These are phyloP conservation scores for Diachasmimorpha longicaudata DNA, from an alignment of 1,140 invertebrate genomes.

Conservation along the genomic window DNA sequence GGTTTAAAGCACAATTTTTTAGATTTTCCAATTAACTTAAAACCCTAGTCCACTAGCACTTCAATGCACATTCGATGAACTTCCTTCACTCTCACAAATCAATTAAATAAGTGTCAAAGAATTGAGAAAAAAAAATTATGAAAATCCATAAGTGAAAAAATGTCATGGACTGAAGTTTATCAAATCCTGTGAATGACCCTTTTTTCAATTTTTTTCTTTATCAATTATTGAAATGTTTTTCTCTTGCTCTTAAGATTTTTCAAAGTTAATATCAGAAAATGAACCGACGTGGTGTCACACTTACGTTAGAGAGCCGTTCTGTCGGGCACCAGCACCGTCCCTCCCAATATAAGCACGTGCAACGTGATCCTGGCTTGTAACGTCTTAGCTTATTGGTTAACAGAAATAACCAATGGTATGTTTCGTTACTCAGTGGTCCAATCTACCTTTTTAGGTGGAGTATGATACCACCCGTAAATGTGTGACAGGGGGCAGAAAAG, in stretches of 20 bases:
- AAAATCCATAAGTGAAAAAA: background rate
- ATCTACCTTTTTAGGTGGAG: slow-evolving; percentile 64
- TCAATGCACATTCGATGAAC: background rate
- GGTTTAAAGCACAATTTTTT: background rate
- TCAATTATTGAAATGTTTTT: background rate
- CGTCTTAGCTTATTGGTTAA: slow-evolving; percentile 59
- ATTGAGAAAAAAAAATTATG: slow-evolving; percentile 30
- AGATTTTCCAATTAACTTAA: background rate
- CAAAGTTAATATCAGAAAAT: background rate
- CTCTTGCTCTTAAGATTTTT: background rate
- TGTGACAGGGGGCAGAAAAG: slow-evolving; percentile 44
- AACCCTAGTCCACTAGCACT: background rate
- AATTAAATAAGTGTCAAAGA: slow-evolving; percentile 19
- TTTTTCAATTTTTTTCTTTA: background rate
- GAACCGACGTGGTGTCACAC: slow-evolving; percentile 65
- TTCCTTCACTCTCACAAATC: background rate
- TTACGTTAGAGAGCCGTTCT: slow-evolving; percentile 94
- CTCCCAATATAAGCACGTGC: slow-evolving; percentile 84
- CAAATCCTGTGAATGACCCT: background rate
- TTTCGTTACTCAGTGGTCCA: slow-evolving; percentile 60
- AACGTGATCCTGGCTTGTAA: slow-evolving; percentile 77
- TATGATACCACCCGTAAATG: slow-evolving; percentile 54
- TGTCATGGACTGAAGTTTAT: background rate
- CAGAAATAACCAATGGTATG: slow-evolving; percentile 55
- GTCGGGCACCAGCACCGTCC: slow-evolving; percentile 72